Percentiles rank a stretch among this genome's conserved stretches.
phyloP scores from a whole-genome alignment of 2,888 invertebrate species.

The Andrena praecox region DNA sequence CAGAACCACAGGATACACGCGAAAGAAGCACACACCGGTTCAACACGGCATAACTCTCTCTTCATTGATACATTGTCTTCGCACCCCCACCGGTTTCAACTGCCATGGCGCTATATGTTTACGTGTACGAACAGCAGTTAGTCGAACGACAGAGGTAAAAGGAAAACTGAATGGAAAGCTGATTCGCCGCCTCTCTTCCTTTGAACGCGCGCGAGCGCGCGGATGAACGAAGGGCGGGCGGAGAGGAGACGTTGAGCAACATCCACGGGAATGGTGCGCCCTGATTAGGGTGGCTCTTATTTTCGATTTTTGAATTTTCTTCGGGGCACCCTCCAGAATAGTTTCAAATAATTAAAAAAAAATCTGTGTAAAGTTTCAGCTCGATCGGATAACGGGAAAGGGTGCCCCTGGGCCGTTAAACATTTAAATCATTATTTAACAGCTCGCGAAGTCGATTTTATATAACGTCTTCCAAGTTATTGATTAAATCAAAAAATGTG shows the following conservation, averaged over 20 bases:
- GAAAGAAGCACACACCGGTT: slow-evolving; percentile 4
- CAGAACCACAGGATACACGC: not conserved
- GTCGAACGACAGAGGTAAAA: slow-evolving; percentile 61
- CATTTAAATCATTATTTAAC: too few species aligned
- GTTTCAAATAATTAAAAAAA: too few species aligned
- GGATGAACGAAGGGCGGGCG: slow-evolving; percentile 37
- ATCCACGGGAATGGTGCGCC: slow-evolving; percentile 84
- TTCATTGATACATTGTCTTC: slow-evolving; percentile 33
- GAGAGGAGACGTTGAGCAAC: slow-evolving; percentile 69
- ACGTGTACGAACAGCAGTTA: slow-evolving; percentile 63
- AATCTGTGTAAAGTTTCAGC: too few species aligned
- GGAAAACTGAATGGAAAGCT: slow-evolving; percentile 36
- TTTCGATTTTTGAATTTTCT: too few species aligned
- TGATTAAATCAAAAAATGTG: too few species aligned
- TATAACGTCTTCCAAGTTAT: too few species aligned
- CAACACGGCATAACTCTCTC: not conserved
- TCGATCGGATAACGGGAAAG: too few species aligned
- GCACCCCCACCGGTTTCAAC: slow-evolving; percentile 78
- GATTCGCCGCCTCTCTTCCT: slow-evolving; percentile 8
- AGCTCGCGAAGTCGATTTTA: too few species aligned
- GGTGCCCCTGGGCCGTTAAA: too few species aligned
- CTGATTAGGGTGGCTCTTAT: too few species aligned
- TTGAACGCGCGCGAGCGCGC: not conserved
- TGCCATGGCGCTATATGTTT: slow-evolving; percentile 81
- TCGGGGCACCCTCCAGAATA: too few species aligned